Conservation (phyloP, 1,140 invertebrate genomes). For the Homarus americanus region DNA sequence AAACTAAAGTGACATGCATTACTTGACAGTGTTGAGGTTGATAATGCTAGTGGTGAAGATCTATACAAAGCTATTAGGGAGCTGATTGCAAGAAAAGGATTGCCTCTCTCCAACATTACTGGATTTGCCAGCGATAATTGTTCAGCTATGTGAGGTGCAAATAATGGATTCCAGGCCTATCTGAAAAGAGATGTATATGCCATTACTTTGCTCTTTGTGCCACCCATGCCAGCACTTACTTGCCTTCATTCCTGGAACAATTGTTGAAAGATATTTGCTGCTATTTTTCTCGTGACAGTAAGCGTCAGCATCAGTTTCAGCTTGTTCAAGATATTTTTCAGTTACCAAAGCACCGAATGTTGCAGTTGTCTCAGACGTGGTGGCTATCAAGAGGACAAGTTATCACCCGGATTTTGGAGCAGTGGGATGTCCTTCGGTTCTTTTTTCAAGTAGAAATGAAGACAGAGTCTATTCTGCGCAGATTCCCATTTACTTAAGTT, state of each 20-base stretch:
- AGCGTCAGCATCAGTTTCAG: slow-evolving; percentile 25
- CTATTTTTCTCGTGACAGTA: slow-evolving; percentile 26
- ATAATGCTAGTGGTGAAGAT: slow-evolving; percentile 42
- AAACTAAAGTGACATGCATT: slow-evolving; percentile 17
- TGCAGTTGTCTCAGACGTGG: slow-evolving; percentile 23
- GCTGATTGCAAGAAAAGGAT: slow-evolving; percentile 25
- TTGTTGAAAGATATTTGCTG: slow-evolving; percentile 23
- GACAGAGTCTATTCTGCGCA: no score
- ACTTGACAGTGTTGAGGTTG: slow-evolving; percentile 49
- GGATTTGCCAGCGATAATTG: slow-evolving; percentile 49
- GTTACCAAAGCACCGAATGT: slow-evolving; percentile 1
- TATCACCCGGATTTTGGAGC: slow-evolving; percentile 30
- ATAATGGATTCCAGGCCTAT: slow-evolving; percentile 34
- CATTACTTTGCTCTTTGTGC: slow-evolving; percentile 47
- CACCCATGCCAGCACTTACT: slow-evolving; percentile 29
- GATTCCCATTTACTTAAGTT: no score
- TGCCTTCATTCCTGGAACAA: slow-evolving; percentile 24
- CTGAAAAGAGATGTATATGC: slow-evolving; percentile 48
- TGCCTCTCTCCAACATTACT: slow-evolving; percentile 48
- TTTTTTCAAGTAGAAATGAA: slow-evolving; percentile 36
- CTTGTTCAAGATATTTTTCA: slow-evolving; percentile 24
- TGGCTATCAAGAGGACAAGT: slow-evolving; percentile 37
- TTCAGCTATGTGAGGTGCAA: slow-evolving; percentile 45
- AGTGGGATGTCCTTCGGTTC: slow-evolving; percentile 32
- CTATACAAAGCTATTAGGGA: slow-evolving; percentile 52